Conservation (phyloP, 2,113 vertebrate species). For the Rafetus swinhoei region DNA sequence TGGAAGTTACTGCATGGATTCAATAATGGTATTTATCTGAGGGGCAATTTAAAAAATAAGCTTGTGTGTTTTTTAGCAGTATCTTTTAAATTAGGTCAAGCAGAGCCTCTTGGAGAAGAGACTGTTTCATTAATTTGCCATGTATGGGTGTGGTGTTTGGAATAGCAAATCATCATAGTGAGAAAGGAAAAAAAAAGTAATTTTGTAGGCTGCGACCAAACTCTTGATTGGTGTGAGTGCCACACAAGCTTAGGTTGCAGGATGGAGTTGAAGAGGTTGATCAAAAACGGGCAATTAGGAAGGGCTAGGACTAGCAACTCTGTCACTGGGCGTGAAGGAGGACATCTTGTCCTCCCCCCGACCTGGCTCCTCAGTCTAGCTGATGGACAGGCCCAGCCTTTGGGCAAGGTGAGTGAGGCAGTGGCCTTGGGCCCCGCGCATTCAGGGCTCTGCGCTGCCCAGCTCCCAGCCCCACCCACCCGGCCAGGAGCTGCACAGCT, state of each 20-base stretch:
- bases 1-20: conserved; percentile 65
- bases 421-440: too few species aligned
- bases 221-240: not conserved
- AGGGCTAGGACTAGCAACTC: not conserved
- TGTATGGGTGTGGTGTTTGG: not conserved
- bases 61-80: conserved; percentile 35
- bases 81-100: conserved; percentile 57
- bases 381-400: not conserved
- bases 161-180: not conserved
- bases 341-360: not conserved
- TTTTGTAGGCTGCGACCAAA: not conserved
- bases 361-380: not conserved
- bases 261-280: not conserved
- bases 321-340: not conserved
- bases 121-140: not conserved
- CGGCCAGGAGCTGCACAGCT: too few species aligned
- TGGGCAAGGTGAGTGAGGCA: too few species aligned
- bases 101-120: not conserved
- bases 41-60: conserved; percentile 48
- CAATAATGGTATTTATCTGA: conserved; percentile 62
- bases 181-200: not conserved
- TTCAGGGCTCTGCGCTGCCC: too few species aligned
- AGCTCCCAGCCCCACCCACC: too few species aligned
- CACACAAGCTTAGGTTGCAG: too few species aligned
- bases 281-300: not conserved